These are phyloP conservation scores for Strongylocentrotus purpuratus DNA, from an alignment of 35 echinoderm and acorn worm species.

Conservation along the genomic window DNA sequence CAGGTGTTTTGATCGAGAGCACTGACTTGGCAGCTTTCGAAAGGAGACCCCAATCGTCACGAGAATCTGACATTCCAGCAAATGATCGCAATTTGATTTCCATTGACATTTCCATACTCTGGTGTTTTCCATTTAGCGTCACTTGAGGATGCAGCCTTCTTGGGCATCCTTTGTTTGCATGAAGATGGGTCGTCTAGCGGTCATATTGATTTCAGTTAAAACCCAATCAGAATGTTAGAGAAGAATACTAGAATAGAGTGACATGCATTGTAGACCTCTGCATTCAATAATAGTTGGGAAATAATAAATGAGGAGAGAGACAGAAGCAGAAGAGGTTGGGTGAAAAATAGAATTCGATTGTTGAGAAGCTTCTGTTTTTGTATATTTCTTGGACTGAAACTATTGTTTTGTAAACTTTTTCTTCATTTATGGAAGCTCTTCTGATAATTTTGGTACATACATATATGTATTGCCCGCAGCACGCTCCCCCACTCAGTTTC, in stretches of 20 bases:
- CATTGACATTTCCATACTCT: background rate
- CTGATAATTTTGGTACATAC: too few species aligned
- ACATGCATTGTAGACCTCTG: background rate
- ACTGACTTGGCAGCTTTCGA: background rate
- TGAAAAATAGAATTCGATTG: too few species aligned
- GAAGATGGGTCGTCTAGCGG: background rate
- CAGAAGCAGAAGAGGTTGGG: too few species aligned
- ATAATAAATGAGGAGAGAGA: too few species aligned
- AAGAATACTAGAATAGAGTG: background rate
- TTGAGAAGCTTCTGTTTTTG: too few species aligned
- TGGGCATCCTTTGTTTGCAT: background rate
- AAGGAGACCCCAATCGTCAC: background rate
- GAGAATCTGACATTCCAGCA: background rate
- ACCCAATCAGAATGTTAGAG: background rate
- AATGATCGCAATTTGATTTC: constrained; percentile 3
- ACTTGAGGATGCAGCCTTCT: background rate
- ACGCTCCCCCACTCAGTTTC: too few species aligned
- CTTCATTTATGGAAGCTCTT: too few species aligned
- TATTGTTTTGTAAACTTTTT: too few species aligned
- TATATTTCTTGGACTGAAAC: too few species aligned
- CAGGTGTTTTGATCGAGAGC: background rate
- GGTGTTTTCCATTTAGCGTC: background rate
- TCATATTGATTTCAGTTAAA: constrained; percentile 4
- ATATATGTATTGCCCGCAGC: too few species aligned
- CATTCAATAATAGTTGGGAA: too few species aligned